Evolutionary conservation across 2,797 vertebrate genomes (phyloP), one percentile per base, ranked within the genome.

Genomic region (Karalla daura): DNA sequence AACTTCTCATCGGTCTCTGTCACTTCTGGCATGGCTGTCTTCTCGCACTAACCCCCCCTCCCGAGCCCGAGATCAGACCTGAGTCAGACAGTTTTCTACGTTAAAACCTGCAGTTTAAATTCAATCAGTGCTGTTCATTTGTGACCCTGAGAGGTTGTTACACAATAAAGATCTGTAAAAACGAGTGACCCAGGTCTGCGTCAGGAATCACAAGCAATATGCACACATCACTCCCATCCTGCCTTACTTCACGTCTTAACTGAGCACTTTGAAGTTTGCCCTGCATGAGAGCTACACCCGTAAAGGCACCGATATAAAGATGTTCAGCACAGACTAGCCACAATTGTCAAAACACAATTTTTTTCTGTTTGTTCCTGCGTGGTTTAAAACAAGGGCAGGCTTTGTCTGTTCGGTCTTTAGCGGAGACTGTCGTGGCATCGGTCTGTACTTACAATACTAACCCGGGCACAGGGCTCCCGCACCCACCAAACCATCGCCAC

Each of bases 21-120:
- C 64, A 43, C 80, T 74, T 80, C 66, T 61, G 68, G 56, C 78
- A 83, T 82, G 77, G 63, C 45, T 11, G 33, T 66, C 55, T 67
- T 37, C 50, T 83, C 76, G 78, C 80, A 81, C 80, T 83, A 80
- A 91, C 83, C 64, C 39, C n/a, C n/a, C n/a, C n/a, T n/a, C n/a
- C n/a, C 15, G 45, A 62, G 54, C 64, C 71, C 56, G 52, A 63
- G 35, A 60, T 70, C 68, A 81, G 74, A 79, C 74, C 70, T 66
- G 65, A 64, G 67, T 85, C 67, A 21, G 30, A 50, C 27, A 43
- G 27, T 59, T 25, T 66, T 63, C 70, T 12, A 21, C 60, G 44
- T 70, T 78, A 70, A 69, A 70, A 65, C 45, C 52, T 56, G 10
- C 7, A 14, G 4, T 68, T 32, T 43, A 21, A 32, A 39, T 37